Percentiles rank a stretch among this genome's conserved stretches.
phyloP scores from a whole-genome alignment of 2,113 vertebrate genomes.

The Odontesthes bonariensis region DNA sequence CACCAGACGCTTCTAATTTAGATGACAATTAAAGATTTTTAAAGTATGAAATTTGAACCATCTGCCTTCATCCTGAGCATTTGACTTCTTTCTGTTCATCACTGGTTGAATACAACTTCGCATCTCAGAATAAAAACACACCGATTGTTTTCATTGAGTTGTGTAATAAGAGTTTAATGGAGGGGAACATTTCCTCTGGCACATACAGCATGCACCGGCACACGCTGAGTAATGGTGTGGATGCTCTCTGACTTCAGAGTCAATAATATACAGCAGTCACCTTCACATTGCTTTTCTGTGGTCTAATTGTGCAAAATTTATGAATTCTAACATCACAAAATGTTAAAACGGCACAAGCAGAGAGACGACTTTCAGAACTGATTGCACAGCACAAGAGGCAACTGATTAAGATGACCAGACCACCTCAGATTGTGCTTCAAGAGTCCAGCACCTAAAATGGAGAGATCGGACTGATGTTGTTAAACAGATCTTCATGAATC shows the following conservation, averaged over 20 bases:
- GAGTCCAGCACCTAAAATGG: neutral
- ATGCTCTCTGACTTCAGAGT: neutral
- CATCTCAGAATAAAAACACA: neutral
- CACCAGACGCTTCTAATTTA: neutral
- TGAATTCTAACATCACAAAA: neutral
- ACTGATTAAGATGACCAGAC: neutral
- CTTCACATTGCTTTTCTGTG: neutral
- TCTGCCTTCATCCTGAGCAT: neutral
- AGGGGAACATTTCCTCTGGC: neutral
- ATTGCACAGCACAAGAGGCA: too few species aligned
- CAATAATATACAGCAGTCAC: neutral
- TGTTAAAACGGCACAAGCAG: too few species aligned
- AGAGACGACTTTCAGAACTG: too few species aligned
- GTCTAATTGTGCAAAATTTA: neutral
- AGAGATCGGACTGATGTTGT: too few species aligned
- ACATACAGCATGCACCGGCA: neutral
- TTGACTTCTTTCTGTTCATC: neutral
- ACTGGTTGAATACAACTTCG: neutral
- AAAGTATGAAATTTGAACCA: neutral
- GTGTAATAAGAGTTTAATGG: constrained; percentile 5
- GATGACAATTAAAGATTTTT: neutral
- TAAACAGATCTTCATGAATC: neutral
- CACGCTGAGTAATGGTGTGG: neutral
- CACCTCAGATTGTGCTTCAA: neutral
- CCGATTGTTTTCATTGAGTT: neutral